phyloP scores from a whole-genome alignment of 1,140 invertebrate species.

The Bilobella aurantiaca region DNA sequence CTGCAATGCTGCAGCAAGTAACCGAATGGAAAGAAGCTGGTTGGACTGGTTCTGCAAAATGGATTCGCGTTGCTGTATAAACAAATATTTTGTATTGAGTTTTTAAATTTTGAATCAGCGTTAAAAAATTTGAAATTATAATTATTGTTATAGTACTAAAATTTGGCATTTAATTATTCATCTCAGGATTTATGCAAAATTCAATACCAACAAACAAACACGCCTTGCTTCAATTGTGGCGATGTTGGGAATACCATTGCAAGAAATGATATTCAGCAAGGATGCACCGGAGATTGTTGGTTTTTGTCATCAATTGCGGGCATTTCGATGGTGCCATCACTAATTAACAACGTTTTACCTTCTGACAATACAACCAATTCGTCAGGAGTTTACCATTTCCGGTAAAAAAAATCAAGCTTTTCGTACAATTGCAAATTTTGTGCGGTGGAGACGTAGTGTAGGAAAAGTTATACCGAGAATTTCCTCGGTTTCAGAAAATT shows the following conservation, averaged over 20 bases:
- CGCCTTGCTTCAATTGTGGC: not conserved
- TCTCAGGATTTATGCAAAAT: too few species aligned
- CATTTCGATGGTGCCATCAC: not conserved
- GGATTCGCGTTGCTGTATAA: not conserved
- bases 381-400: not conserved
- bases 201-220: not conserved
- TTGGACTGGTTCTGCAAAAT: not conserved
- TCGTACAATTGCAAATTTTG: too few species aligned
- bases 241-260: not conserved
- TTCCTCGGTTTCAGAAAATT: not conserved
- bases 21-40: not conserved
- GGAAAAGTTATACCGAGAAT: too few species aligned
- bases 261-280: not conserved
- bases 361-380: not conserved
- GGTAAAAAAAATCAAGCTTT: too few species aligned
- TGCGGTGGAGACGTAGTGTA: too few species aligned
- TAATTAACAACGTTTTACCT: not conserved
- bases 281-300: not conserved
- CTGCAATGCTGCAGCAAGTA: not conserved
- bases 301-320: not conserved
- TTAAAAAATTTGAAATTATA: too few species aligned
- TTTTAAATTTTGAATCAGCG: too few species aligned
- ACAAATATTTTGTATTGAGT: too few species aligned
- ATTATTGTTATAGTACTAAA: too few species aligned
- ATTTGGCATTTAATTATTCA: too few species aligned